Evolutionary conservation across 1,140 invertebrate species (phyloP).

Genomic region (Lepeophtheirus salmonis): DNA sequence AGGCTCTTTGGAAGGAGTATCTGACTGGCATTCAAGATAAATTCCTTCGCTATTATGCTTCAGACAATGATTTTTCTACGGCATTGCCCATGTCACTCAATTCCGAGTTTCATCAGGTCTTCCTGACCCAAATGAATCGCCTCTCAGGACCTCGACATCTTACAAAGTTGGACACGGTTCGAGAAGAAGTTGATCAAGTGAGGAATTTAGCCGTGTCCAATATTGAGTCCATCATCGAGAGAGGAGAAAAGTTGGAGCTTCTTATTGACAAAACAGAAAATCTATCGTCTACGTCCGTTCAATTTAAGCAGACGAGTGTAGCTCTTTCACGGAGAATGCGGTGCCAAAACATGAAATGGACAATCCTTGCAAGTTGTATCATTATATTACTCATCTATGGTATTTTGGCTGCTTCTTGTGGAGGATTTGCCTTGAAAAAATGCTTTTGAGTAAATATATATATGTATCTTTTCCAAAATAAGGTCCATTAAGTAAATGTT

Average conservation of each 20-base stretch:
- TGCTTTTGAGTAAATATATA: no score
- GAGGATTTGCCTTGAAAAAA: constrained; percentile 5
- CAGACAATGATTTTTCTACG: background rate
- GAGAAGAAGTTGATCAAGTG: constrained; percentile 23
- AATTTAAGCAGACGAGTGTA: constrained; percentile 23
- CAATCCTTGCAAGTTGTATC: constrained; percentile 21
- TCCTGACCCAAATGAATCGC: background rate
- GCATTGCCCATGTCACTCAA: constrained; percentile 3
- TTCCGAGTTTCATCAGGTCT: background rate
- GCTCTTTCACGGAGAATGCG: constrained; percentile 24
- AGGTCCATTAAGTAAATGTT: no score
- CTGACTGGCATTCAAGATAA: background rate
- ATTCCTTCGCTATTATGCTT: background rate
- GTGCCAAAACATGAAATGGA: constrained; percentile 26
- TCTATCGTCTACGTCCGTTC: constrained; percentile 19
- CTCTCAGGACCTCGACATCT: background rate
- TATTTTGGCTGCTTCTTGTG: constrained; percentile 20
- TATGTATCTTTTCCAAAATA: no score
- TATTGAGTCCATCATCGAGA: constrained; percentile 24
- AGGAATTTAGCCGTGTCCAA: constrained; percentile 24
- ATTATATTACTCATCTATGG: constrained; percentile 22
- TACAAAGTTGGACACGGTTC: background rate
- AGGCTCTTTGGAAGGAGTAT: background rate
- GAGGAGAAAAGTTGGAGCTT: constrained; percentile 23
- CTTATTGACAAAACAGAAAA: constrained; percentile 23